Conservation (phyloP, 1,140 invertebrate species). For the Pseudomyrmex concolor region DNA sequence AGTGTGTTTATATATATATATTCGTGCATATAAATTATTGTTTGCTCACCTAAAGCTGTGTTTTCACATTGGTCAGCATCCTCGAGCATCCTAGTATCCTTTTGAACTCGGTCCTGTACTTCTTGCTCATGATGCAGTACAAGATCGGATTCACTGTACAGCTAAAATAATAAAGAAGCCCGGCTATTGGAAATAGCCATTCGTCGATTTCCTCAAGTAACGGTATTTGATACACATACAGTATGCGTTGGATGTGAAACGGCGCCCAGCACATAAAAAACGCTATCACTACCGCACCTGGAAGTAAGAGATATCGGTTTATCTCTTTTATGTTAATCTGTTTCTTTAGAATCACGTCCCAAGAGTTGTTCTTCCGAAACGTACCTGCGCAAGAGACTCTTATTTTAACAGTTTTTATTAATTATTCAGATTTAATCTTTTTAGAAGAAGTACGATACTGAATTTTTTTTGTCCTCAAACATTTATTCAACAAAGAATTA, state of each 20-base stretch:
- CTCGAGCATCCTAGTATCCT: constrained; percentile 86
- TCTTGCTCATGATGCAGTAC: constrained; percentile 95
- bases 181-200: constrained; percentile 91
- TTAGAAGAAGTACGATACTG: neutral
- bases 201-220: constrained; percentile 89
- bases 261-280: constrained; percentile 99
- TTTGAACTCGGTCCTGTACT: constrained; percentile 93
- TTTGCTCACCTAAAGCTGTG: too few relatives aligned
- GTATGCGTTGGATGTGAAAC: constrained; percentile 95
- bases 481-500: constrained; percentile 11
- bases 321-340: constrained; percentile 32
- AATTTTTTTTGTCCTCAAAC: neutral
- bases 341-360: neutral
- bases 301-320: constrained; percentile 69
- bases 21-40: too few relatives aligned
- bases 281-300: constrained; percentile 97
- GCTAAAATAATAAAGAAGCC: constrained; percentile 94
- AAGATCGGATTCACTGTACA: constrained; percentile 95
- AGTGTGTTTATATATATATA: too few relatives aligned
- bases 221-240: constrained; percentile 88
- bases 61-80: too few relatives aligned
- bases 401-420: constrained; percentile 11
- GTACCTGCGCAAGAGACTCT: neutral
- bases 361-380: neutral
- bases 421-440: constrained; percentile 14